Conservation (phyloP, 2,888 invertebrate species). For the Lysandra bellargus region DNA sequence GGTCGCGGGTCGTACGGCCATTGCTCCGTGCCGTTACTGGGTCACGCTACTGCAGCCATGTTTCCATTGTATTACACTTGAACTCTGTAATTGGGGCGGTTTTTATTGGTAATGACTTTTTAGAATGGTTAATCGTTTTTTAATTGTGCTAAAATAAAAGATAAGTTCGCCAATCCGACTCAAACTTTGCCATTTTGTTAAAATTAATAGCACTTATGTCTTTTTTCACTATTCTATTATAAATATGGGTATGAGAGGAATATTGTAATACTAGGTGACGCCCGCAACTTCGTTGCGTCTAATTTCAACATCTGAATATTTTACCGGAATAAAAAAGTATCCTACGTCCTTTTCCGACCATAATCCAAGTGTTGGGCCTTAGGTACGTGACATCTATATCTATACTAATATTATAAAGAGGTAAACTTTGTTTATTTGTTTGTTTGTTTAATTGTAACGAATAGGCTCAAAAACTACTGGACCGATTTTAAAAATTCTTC, state of each 20-base stretch:
- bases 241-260: neutral
- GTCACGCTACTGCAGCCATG: slow-evolving; percentile 57
- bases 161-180: neutral
- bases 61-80: slow-evolving; percentile 61
- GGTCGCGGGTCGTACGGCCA: slow-evolving; percentile 60
- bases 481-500: too few species aligned
- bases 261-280: neutral
- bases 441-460: too few species aligned
- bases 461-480: too few species aligned
- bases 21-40: slow-evolving; percentile 70
- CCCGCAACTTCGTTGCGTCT: too few species aligned
- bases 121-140: slow-evolving; percentile 3
- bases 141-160: neutral
- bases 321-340: neutral
- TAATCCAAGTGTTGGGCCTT: too few species aligned
- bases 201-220: neutral
- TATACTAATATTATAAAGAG: too few species aligned
- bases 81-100: slow-evolving; percentile 54
- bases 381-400: too few species aligned
- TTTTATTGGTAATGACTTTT: slow-evolving; percentile 34
- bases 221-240: too few species aligned
- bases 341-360: too few species aligned
- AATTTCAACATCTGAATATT: neutral
- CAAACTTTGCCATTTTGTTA: neutral
- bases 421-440: too few species aligned